These are phyloP conservation scores for Ammospiza caudacuta DNA, from an alignment of 2,113 vertebrate genomes.

Conservation along the genomic window DNA sequence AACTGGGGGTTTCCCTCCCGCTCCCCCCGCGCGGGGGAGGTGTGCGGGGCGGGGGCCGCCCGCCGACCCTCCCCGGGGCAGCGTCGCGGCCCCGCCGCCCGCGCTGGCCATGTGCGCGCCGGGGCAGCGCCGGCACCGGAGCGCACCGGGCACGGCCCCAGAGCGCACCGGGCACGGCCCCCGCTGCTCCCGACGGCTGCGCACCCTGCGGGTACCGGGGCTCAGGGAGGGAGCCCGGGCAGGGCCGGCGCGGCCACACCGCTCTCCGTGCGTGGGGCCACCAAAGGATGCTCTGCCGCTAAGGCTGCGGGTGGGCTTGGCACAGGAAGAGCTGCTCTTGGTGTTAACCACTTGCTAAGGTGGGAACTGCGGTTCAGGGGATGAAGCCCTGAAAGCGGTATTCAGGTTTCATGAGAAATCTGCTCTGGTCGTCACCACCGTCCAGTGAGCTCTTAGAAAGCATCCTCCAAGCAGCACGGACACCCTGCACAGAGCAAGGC, in stretches of 20 bases:
- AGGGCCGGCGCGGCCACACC: accelerated
- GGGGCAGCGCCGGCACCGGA: not conserved
- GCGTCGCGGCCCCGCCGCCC: not conserved
- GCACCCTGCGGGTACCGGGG: not conserved
- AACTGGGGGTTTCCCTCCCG: no score
- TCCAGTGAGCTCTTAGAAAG: not conserved
- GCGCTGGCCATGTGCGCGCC: not conserved
- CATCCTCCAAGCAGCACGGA: not conserved
- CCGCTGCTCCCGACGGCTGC: not conserved
- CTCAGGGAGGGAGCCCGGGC: not conserved
- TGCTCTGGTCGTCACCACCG: not conserved
- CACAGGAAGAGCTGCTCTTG: accelerated
- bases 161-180: not conserved
- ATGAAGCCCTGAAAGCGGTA: not conserved
- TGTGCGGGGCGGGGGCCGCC: not conserved
- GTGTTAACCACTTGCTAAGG: no score
- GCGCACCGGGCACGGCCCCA: not conserved
- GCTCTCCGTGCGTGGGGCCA: accelerated
- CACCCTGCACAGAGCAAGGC: not conserved
- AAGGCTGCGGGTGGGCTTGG: not conserved
- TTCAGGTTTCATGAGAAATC: not conserved
- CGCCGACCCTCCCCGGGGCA: not conserved
- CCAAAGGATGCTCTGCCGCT: not conserved
- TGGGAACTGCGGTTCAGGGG: no score
- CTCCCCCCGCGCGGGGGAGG: no score